Evolutionary conservation across 2,888 invertebrate genomes (phyloP).

Genomic region (Cacoxenus indagator): DNA sequence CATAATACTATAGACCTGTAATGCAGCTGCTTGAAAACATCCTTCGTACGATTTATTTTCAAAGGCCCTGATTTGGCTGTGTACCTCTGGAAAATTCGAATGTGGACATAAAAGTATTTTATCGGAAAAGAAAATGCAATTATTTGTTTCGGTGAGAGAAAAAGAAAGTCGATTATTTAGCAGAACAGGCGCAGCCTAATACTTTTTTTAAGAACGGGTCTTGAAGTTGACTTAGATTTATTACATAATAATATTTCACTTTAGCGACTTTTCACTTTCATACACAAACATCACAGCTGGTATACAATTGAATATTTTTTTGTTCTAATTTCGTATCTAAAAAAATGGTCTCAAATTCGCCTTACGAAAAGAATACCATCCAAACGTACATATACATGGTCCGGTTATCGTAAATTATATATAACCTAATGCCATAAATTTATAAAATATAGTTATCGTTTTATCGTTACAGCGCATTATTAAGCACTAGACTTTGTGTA

Average conservation of each 20-base stretch:
- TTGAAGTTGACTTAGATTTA: constrained; percentile 5
- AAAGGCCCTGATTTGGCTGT: neutral
- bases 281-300: constrained; percentile 18
- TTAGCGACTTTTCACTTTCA: neutral
- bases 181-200: neutral
- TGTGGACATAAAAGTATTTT: neutral
- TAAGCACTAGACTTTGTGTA: constrained; percentile 2
- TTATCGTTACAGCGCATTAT: neutral
- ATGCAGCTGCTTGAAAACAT: too few relatives aligned
- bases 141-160: neutral
- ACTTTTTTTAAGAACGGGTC: neutral
- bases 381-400: neutral
- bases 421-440: neutral
- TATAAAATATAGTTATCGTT: neutral
- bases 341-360: neutral
- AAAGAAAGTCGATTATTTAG: neutral
- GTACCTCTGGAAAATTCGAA: neutral
- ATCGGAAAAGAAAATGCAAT: neutral
- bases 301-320: constrained; percentile 3
- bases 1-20: neutral
- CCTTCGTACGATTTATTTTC: too few relatives aligned
- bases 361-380: neutral
- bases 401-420: neutral
- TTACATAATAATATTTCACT: neutral
- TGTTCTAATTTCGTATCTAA: neutral